Evolutionary conservation across 2,113 vertebrate species (phyloP).

Genomic region (Bos indicus): DNA sequence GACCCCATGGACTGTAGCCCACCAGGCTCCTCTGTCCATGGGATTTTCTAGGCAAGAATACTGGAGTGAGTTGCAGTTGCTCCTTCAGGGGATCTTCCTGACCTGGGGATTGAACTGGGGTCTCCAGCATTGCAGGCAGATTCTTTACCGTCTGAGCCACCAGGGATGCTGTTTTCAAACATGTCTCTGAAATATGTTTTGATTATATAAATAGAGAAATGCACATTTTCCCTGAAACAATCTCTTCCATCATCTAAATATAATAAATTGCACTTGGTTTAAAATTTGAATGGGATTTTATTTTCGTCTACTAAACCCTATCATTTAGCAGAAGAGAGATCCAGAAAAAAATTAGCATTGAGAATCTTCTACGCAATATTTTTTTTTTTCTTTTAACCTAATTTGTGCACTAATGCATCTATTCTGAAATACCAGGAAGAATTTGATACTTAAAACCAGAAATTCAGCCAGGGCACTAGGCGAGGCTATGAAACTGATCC

Average conservation of each 20-base stretch:
- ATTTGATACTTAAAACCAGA: constrained; percentile 59
- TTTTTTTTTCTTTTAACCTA: neutral
- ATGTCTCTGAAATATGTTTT: neutral
- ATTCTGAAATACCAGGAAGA: constrained; percentile 46
- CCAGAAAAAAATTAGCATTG: neutral
- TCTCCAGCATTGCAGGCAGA: neutral
- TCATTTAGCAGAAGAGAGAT: neutral
- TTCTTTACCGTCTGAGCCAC: neutral
- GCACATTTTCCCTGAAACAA: neutral
- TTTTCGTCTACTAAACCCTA: neutral
- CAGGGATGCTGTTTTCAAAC: neutral
- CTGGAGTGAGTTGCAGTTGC: neutral
- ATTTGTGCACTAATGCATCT: neutral
- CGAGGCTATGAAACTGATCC: neutral
- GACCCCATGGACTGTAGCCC: neutral
- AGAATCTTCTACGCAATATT: constrained; percentile 31
- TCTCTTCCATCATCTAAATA: neutral
- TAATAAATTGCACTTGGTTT: neutral
- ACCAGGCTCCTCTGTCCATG: neutral
- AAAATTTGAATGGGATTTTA: neutral
- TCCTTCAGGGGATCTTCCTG: neutral
- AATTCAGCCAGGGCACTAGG: constrained; percentile 50
- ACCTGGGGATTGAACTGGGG: neutral
- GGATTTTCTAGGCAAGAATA: neutral
- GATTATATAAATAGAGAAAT: neutral